Evolutionary conservation across 2,797 vertebrate genomes (phyloP), one percentile per base, ranked within the genome.

Genomic region (Artibeus jamaicensis): DNA sequence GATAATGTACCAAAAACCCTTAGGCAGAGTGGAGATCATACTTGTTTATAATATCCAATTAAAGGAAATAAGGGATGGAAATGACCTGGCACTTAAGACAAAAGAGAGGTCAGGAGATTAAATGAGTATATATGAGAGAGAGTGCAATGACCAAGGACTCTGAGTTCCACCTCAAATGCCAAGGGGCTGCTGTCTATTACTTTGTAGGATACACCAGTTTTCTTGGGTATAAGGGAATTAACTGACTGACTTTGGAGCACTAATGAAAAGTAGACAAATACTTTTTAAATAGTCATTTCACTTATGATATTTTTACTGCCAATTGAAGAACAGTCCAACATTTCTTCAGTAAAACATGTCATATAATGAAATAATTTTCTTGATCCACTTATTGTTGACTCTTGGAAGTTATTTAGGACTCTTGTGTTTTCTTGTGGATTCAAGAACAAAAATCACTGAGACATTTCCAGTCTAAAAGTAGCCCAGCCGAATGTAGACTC

Each of bases 271-370:
- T 21, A 55, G 24, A 68, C 1, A 44, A 57, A 94, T 70, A 70
- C 34, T 37, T 70, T 70, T 37, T 70, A 70, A 70, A 39, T 37
- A 68, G 67, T 18, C 18, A 53, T 18, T 53, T 53, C 19, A 18
- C 50, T 53, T 53, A 19, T 19, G 50, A 53, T 39, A 6, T 32
- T 39, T 22, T 62, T 59, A 70, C 10, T 19, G 21, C 2, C 59
- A 50, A 29, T 9, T 59, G 98, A 97, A 59, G 19, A 82, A 70
- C 76, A 42, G 8, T 16, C 12, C 70, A 44, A 70, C 62, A n/a
- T 57, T 70, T 79, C n/a, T 39, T 85, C 50, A 86, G 2, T 48
- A 15, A 68, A 85, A 77, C 53, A 10, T 12, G 29, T 26, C 10
- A 6, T 12, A 29, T 4, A 10, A 24, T 22, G 18, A 84, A 92